These are phyloP conservation scores for Fistularia commersonii DNA, from an alignment of 2,797 vertebrate species.

Conservation along the genomic window DNA sequence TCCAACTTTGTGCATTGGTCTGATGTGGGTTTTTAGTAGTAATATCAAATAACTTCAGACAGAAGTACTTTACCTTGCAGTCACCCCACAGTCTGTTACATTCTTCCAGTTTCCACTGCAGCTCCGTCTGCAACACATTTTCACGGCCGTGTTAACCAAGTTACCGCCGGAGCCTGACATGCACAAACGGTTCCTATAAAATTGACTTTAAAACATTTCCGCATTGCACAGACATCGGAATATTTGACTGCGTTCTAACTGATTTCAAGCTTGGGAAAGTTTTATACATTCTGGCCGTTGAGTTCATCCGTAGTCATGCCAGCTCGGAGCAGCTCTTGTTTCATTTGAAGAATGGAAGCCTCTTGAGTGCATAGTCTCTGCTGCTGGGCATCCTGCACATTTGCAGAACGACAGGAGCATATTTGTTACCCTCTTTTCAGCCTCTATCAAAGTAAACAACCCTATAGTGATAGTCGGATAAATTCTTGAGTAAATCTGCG, in stretches of 20 bases:
- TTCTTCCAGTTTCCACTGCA: conserved; percentile 93
- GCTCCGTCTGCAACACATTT: conserved; percentile 78
- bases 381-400: conserved; percentile 88
- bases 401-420: conserved; percentile 5
- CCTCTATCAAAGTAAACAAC: background rate
- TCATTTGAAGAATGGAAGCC: conserved; percentile 89
- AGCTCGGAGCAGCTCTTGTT: conserved; percentile 90
- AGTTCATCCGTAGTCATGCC: conserved; percentile 90
- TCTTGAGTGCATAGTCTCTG: conserved; percentile 90
- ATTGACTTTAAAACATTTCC: too few species aligned
- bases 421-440: background rate
- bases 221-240: too few species aligned
- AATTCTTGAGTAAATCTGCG: background rate
- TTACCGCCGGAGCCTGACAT: background rate
- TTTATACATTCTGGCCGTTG: conserved; percentile 77
- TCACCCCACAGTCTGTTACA: conserved; percentile 83
- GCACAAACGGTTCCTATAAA: too few species aligned
- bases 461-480: background rate
- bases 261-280: background rate
- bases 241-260: background rate
- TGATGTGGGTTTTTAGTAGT: background rate
- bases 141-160: background rate
- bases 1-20: background rate
- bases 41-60: background rate
- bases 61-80: conserved; percentile 79